Conservation (phyloP, 2,888 invertebrate genomes). For the Anodontia alba region DNA sequence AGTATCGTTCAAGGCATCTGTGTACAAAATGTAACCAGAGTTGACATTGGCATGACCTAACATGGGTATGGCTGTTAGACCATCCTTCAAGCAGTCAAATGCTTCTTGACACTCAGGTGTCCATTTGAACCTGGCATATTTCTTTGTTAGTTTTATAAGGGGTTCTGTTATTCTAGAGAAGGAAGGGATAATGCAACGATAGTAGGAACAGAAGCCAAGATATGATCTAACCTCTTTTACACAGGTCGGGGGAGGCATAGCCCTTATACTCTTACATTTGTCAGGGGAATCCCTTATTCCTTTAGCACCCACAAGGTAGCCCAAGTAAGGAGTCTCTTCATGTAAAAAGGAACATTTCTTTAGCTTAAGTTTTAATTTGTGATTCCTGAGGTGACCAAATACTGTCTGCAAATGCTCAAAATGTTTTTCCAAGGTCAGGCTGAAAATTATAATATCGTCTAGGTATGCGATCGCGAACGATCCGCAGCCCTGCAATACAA, state of each 20-base stretch:
- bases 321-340: neutral
- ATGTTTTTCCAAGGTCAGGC: constrained; percentile 26
- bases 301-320: too few species aligned
- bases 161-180: neutral
- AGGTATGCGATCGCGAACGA: constrained; percentile 46
- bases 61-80: neutral
- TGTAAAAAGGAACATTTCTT: neutral
- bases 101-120: neutral
- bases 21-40: neutral
- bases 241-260: neutral
- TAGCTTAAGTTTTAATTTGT: neutral
- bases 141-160: neutral
- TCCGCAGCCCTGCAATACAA: constrained; percentile 39
- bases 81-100: neutral
- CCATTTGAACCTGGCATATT: neutral
- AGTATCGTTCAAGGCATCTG: neutral
- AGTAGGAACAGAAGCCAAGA: neutral
- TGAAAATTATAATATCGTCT: constrained; percentile 53
- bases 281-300: neutral
- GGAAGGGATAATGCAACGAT: neutral
- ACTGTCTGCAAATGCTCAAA: neutral
- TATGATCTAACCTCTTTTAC: neutral
- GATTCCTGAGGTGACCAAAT: neutral
- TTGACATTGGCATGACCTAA: neutral
- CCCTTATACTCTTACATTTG: neutral